Evolutionary conservation across 2,888 invertebrate species (phyloP), one percentile per base, ranked within the genome.

Genomic region (Linhomoeus sp.): DNA sequence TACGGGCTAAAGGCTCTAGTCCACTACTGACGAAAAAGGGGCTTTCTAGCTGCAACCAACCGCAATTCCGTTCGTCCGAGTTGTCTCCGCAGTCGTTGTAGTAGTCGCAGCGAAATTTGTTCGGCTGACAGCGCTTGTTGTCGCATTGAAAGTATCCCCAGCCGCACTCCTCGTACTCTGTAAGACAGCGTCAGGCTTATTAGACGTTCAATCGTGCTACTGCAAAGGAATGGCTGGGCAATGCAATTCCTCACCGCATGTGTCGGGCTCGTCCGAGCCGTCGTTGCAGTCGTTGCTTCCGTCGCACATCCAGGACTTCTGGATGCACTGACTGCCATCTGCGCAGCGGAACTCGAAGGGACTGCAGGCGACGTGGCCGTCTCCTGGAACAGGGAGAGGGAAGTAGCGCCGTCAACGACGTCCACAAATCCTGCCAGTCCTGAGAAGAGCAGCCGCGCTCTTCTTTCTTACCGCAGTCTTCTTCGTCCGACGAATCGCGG

Each of bases 31-130:
- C n/a, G n/a, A n/a, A n/a, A n/a, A n/a, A n/a, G n/a, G n/a, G n/a
- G n/a, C n/a, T n/a, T n/a, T n/a, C n/a, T n/a, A n/a, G n/a, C n/a
- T n/a, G n/a, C n/a, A n/a, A n/a, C 36, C 7, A 5, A 41, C 62
- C 60, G 47, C 63, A 64, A 44, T 58, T 54, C 45, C 64, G 61
- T 49, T 71, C 71, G 62, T 97, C 94, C 2, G 83, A 80, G 56
- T 81, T 81, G 66, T 94, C 92, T 0, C 87, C 86, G 60, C 92
- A 94, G 64, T 94, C 92, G 63, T 90, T 85, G 65, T 90, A 88
- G 67, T 67, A 68, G 53, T 71, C 70, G 57, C 71, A 71, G 33
- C 63, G 56, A 65, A 69, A 68, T 36, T 67, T 61, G 26, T 61
- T 56, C 1, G 70, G 69, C 35, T 59, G 55, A 45, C 64, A 64